Base-by-base conservation (phyloP, 2,113 vertebrate species). In the Eurypyga helias region DNA sequence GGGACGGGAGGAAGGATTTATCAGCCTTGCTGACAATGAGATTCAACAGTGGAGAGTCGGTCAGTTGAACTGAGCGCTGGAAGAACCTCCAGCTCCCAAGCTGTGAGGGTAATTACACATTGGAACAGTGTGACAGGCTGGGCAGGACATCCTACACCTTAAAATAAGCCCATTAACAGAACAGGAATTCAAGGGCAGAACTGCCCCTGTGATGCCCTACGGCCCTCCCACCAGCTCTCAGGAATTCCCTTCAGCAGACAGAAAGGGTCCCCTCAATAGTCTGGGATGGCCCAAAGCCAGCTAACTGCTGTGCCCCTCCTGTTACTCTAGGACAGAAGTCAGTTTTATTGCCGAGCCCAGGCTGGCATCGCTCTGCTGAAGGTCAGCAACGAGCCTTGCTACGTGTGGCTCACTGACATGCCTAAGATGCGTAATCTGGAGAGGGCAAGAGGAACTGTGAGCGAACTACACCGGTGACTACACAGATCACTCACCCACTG, bases 401-500 rank as follows among this genome's bases (percentile, higher is more conserved):
- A 54, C 0, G 0, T 29, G 71, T 12, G 20, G 71, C 61, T 60
- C 0, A 0, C 1, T 48, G 45, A n/a, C 54, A 15, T 60, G 45
- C 48, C 66, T 67, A 54, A 21, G 34, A 51, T 24, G 79, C 89
- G 64, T 67, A 4, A 69, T n/a, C 45, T 77, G 71, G 82, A 54
- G 55, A 52, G 49, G 78, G 54, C 31, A 54, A 64, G 85, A 52
- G 71, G n/a, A 73, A 33, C 49, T 20, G 45, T 26, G 66, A 82
- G 62, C 82, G 81, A 85, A 77, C 69, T 9, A 14, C 83, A 41
- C 12, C 2, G 0, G 3, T 29, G 75, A 69, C 75, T 71, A 55
- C 16, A 3, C 0, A 3, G 54, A 43, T 62, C 69, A 31, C 76
- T 78, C 83, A 19, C 46, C 36, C 67, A 7, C 72, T n/a, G 64